phyloP scores from a whole-genome alignment of 2,888 invertebrate species.

The Torymus auratus region DNA sequence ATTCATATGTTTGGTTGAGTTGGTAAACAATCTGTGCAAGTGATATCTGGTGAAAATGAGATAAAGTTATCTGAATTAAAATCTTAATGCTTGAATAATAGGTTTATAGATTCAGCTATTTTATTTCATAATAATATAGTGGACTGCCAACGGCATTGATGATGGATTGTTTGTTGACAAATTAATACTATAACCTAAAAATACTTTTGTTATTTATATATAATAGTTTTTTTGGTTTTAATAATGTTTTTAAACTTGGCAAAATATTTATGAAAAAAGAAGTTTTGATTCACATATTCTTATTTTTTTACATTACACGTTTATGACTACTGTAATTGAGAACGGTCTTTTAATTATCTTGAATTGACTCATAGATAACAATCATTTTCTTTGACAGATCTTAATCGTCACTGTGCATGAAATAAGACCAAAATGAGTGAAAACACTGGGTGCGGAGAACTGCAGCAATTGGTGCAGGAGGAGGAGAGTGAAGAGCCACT shows the following conservation, averaged over 20 bases:
- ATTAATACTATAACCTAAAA: slow-evolving; percentile 20
- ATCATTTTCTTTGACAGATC: neutral
- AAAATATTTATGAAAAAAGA: no score
- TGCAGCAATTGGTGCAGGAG: slow-evolving; percentile 76
- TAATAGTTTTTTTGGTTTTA: neutral
- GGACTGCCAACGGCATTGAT: neutral
- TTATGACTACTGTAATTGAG: no score
- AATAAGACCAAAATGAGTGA: slow-evolving; percentile 70
- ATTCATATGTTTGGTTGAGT: no score
- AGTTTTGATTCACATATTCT: no score
- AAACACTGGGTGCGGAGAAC: slow-evolving; percentile 74
- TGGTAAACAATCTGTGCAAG: no score
- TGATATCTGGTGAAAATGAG: no score
- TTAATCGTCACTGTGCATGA: neutral
- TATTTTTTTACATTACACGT: no score
- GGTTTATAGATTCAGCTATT: no score
- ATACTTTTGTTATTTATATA: neutral
- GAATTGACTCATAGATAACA: neutral
- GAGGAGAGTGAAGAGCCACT: slow-evolving; percentile 75
- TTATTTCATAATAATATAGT: no score
- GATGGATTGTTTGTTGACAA: slow-evolving; percentile 32
- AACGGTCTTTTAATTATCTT: no score
- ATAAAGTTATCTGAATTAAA: no score
- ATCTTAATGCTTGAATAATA: no score
- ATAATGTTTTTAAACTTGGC: neutral